Evolutionary conservation across 1,140 invertebrate genomes (phyloP).

Genomic region (Leptinotarsa undecemlineata): DNA sequence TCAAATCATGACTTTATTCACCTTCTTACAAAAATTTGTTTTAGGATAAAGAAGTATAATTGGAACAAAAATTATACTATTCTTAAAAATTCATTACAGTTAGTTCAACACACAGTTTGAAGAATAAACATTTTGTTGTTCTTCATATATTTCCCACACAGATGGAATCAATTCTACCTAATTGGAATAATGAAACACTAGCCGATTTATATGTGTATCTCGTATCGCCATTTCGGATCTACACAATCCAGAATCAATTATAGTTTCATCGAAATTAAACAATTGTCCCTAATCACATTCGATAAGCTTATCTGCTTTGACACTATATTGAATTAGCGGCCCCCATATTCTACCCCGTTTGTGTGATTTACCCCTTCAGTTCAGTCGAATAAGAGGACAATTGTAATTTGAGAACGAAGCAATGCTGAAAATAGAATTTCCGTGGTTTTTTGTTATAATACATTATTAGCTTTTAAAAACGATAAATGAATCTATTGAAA

Average conservation of each 20-base stretch:
- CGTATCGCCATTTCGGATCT: not conserved
- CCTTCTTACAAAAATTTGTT: too few relatives aligned
- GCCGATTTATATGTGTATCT: not conserved
- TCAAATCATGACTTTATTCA: too few relatives aligned
- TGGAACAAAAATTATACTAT: too few relatives aligned
- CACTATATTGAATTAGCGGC: conserved; percentile 14
- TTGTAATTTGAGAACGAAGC: not conserved
- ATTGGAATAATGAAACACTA: too few relatives aligned
- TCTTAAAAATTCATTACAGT: too few relatives aligned
- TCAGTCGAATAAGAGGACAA: not conserved
- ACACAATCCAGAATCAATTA: conserved; percentile 15
- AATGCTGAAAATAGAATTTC: not conserved
- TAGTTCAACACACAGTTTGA: too few relatives aligned
- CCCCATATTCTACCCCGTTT: conserved; percentile 17
- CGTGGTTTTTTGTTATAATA: not conserved
- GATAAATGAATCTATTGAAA: too few relatives aligned
- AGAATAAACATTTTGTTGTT: too few relatives aligned
- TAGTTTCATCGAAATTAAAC: not conserved
- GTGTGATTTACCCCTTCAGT: conserved; percentile 24
- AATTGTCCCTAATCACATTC: conserved; percentile 18
- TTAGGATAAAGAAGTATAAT: too few relatives aligned
- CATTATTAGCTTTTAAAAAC: too few relatives aligned
- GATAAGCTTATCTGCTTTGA: conserved; percentile 19
- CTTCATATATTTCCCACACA: too few relatives aligned
- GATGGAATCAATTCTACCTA: too few relatives aligned